Evolutionary conservation across 2,888 invertebrate species (phyloP), one percentile per base, ranked within the genome.

Genomic region (Spodoptera littoralis): DNA sequence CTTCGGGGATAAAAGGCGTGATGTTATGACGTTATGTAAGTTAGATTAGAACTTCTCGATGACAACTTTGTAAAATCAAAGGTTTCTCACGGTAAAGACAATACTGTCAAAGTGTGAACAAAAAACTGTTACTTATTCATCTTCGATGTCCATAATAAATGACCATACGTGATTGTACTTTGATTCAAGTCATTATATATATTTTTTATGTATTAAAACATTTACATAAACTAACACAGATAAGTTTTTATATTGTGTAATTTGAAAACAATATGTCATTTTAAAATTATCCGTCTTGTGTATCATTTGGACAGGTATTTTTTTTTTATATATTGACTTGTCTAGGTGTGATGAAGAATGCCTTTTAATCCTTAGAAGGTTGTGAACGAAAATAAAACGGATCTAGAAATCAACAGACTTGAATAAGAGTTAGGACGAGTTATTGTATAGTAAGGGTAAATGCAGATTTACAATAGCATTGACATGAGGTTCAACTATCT

Each of bases 141-240:
- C 47, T 68, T 55, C 50, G 12, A 68, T 44, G 2, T 3, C 2
- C 46, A 11, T 61, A 52, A 68, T 68, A 61, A 61, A 66, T 68
- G 45, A 36, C 11, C n/a, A 5, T 9, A 3, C 69, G 66, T 67
- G 66, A 51, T 62, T 41, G 2, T 50, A 69, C 22, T 67, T 1
- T 24, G 18, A 47, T 50, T 44, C 13, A 27, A 60, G 41, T 65
- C 41, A 60, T 44, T 55, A 27, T 12, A 6, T n/a, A 18, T 24
- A 30, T 42, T 24, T 36, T n/a, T 60, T 60, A 45, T 45, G 1
- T 50, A 48, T 4, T 24, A 46, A 27, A 27, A 45, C 1, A 69
- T 69, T 51, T 42, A 36, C 36, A 8, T 36, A 36, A 36, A 36
- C 36, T 9, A 36, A 36, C 6, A 43, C 3, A 46, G 49, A 27